These are phyloP conservation scores for Petrosia ficiformis DNA, from an alignment of 37 sponge, comb jelly and placozoan genomes.

Conservation along the genomic window DNA sequence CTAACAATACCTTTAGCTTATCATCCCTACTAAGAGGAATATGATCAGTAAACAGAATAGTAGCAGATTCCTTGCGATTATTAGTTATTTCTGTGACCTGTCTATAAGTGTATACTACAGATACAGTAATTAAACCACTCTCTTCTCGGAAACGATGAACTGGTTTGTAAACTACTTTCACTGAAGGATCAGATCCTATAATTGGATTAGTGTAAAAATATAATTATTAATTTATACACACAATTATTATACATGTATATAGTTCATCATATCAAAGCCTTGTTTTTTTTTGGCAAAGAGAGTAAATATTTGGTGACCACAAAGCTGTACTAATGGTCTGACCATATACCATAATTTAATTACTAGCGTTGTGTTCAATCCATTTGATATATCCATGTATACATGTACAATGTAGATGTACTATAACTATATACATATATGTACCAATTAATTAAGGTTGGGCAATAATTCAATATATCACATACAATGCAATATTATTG, in stretches of 20 bases:
- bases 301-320: neutral
- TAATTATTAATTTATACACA: neutral
- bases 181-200: slow-evolving; percentile 67
- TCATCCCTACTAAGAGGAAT: slow-evolving; percentile 78
- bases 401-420: too few species aligned
- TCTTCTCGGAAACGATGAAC: slow-evolving; percentile 57
- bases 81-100: slow-evolving; percentile 84
- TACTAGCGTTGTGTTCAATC: too few species aligned
- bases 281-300: neutral
- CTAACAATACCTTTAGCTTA: slow-evolving; percentile 82
- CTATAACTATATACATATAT: too few species aligned
- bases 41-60: slow-evolving; percentile 74
- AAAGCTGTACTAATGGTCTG: neutral
- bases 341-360: too few species aligned
- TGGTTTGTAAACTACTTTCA: slow-evolving; percentile 76
- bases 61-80: slow-evolving; percentile 54
- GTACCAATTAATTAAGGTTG: too few species aligned
- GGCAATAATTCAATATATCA: too few species aligned
- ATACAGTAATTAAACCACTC: slow-evolving; percentile 62
- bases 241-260: too few species aligned
- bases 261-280: neutral
- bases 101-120: slow-evolving; percentile 48
- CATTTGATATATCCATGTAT: too few species aligned
- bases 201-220: too few species aligned
- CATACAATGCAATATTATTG: too few species aligned